A percentile compares a stretch with the other conserved stretches of the same genome.
phyloP scores from a whole-genome alignment of 2,113 vertebrate species.

The Sylvilagus bachmani region DNA sequence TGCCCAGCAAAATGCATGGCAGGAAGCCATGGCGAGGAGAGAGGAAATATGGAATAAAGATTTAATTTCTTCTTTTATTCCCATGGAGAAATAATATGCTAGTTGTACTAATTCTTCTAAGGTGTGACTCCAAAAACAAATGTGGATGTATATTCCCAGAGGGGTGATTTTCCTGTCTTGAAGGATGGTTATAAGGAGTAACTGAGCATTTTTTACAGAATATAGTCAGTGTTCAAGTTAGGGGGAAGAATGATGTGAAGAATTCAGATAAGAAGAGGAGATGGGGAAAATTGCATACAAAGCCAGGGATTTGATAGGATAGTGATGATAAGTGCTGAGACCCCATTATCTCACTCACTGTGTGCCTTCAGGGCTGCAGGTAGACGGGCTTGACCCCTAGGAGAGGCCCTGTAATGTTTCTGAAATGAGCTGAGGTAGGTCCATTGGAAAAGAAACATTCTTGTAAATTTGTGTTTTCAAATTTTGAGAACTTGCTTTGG shows the following conservation, averaged over 20 bases:
- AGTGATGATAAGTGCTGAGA: not conserved
- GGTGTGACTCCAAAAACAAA: not conserved
- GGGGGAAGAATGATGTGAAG: not conserved
- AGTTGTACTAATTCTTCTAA: not conserved
- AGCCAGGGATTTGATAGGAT: conserved; percentile 15
- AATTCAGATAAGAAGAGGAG: not conserved
- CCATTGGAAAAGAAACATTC: not conserved
- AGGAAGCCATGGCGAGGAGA: not conserved
- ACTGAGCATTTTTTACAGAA: not conserved
- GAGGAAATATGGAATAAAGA: not conserved
- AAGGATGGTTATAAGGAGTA: not conserved
- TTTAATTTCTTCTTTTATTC: conserved; percentile 30
- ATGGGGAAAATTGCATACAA: not conserved
- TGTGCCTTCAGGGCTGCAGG: not conserved
- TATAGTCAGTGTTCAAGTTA: not conserved
- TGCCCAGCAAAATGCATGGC: not conserved
- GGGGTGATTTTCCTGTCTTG: not conserved
- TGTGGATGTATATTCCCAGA: not conserved
- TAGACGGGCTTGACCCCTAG: not conserved
- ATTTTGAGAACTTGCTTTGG: not conserved
- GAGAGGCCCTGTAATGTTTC: not conserved
- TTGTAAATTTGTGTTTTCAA: not conserved
- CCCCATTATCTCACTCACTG: not conserved
- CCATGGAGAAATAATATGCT: conserved; percentile 19
- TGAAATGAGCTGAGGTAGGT: not conserved